Conservation (phyloP, 2,797 vertebrate genomes). For the Takifugu rubripes region DNA sequence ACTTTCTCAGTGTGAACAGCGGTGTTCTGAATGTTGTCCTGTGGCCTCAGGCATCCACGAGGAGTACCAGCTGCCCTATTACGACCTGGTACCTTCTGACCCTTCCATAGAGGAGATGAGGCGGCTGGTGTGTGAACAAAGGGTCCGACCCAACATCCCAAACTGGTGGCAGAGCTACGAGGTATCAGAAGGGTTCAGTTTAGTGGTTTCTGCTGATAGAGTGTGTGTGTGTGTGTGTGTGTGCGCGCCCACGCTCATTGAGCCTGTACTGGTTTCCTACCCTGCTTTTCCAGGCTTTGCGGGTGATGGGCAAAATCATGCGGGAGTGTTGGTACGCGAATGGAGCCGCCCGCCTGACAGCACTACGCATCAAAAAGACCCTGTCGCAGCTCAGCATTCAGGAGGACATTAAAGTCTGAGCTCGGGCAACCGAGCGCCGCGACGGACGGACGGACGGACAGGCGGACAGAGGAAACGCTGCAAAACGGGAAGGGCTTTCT, state of each 20-base stretch:
- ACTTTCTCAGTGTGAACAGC: constrained; percentile 9
- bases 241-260: no score
- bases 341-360: constrained; percentile 88
- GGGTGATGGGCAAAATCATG: constrained; percentile 98
- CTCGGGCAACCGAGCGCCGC: constrained; percentile 30
- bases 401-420: constrained; percentile 93
- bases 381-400: constrained; percentile 93
- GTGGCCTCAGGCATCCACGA: constrained; percentile 83
- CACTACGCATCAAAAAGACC: constrained; percentile 95
- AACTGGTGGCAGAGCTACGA: constrained; percentile 98
- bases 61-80: constrained; percentile 95
- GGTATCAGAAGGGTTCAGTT: constrained; percentile 60
- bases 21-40: neutral
- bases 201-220: neutral
- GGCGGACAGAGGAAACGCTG: constrained; percentile 5
- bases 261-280: neutral
- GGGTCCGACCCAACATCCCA: constrained; percentile 89
- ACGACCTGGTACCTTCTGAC: constrained; percentile 91
- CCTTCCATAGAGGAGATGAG: constrained; percentile 96
- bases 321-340: constrained; percentile 96
- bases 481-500: constrained; percentile 14
- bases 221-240: no score
- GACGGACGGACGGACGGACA: constrained; percentile 4
- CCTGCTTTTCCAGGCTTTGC: constrained; percentile 76
- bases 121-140: constrained; percentile 94